Evolutionary conservation across 1,140 invertebrate species (phyloP).

Genomic region (Eufriesea mexicana): DNA sequence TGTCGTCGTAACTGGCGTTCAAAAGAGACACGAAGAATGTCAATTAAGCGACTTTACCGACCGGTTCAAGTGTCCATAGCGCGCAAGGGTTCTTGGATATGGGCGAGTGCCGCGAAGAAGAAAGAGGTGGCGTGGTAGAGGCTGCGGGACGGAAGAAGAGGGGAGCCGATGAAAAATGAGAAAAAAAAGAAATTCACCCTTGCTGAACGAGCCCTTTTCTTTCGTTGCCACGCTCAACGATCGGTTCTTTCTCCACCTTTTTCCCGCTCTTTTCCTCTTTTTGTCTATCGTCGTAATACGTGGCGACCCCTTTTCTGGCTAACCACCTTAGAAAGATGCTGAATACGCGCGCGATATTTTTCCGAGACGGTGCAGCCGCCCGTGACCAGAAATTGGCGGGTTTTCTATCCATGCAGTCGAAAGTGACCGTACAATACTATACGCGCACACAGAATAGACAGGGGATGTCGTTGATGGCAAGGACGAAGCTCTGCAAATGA

Average conservation of each 20-base stretch:
- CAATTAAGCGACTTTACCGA: constrained; percentile 58
- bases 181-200: not conserved
- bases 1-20: constrained; percentile 18
- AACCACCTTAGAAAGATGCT: constrained; percentile 62
- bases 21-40: constrained; percentile 48
- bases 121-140: not conserved
- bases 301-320: constrained; percentile 18
- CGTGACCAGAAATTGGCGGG: constrained; percentile 53
- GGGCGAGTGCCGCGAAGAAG: not conserved
- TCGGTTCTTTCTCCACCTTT: constrained; percentile 16
- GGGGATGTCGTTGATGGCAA: not conserved
- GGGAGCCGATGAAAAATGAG: constrained; percentile 23
- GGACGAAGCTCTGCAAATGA: not conserved
- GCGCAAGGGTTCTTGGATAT: not conserved
- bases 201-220: constrained; percentile 39
- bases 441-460: not conserved
- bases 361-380: constrained; percentile 19
- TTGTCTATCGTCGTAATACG: constrained; percentile 1
- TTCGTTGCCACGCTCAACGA: not conserved
- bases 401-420: constrained; percentile 20
- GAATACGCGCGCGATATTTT: constrained; percentile 69
- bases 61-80: constrained; percentile 27
- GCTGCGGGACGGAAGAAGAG: not conserved
- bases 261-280: not conserved
- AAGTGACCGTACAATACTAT: not conserved